Conservation (phyloP, 2,888 invertebrate genomes). For the Ecliptopera silaceata region DNA sequence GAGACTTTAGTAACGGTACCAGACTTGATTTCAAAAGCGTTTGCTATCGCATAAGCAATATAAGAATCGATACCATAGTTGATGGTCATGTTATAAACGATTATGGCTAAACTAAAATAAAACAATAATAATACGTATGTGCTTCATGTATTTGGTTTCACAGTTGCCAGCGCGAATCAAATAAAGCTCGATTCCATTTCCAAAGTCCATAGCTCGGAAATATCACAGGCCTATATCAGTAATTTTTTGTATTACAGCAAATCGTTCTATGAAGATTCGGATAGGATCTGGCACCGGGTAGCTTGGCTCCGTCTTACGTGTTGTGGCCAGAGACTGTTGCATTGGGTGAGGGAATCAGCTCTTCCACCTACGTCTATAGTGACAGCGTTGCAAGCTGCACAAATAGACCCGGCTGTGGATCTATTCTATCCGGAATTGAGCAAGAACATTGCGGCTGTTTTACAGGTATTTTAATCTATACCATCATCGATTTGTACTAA, state of each 20-base stretch:
- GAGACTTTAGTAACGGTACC: too few relatives aligned
- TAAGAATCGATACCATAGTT: too few relatives aligned
- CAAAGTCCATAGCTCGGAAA: too few relatives aligned
- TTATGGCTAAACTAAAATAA: too few relatives aligned
- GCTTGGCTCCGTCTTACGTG: slow-evolving; percentile 62
- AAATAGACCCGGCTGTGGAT: slow-evolving; percentile 65
- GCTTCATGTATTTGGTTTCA: too few relatives aligned
- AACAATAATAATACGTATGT: too few relatives aligned
- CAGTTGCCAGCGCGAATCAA: too few relatives aligned
- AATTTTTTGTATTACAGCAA: slow-evolving; percentile 47
- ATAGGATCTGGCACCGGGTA: slow-evolving; percentile 52
- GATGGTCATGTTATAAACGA: too few relatives aligned
- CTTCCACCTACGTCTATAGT: slow-evolving; percentile 61
- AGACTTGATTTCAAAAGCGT: too few relatives aligned
- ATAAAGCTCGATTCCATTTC: too few relatives aligned
- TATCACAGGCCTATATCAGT: not conserved
- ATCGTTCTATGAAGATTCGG: slow-evolving; percentile 54
- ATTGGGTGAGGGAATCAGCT: slow-evolving; percentile 62
- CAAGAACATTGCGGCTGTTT: slow-evolving; percentile 47
- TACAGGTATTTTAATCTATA: slow-evolving; percentile 56
- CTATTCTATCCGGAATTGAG: slow-evolving; percentile 61
- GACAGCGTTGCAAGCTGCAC: slow-evolving; percentile 58
- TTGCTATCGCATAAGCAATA: too few relatives aligned
- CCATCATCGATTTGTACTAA: not conserved
- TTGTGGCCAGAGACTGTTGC: slow-evolving; percentile 52